phyloP scores from a whole-genome alignment of 2,797 vertebrate genomes.

The Pantherophis vulpinus region DNA sequence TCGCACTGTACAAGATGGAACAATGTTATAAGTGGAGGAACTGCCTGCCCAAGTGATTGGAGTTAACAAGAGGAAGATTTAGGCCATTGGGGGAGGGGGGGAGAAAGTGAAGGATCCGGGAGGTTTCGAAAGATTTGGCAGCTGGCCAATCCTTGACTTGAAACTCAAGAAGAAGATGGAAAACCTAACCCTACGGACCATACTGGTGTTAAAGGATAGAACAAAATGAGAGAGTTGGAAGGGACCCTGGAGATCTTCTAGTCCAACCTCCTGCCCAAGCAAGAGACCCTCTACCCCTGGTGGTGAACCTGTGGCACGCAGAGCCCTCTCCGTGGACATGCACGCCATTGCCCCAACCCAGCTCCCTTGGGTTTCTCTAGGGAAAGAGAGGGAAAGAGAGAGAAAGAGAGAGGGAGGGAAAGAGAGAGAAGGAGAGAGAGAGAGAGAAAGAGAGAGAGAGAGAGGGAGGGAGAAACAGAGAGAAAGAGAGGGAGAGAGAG shows the following conservation, averaged over 20 bases:
- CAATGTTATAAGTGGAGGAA: slow-evolving; percentile 11
- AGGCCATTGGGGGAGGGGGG: neutral
- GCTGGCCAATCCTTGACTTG: neutral
- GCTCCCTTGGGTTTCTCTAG: too few relatives aligned
- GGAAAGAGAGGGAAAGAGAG: too few relatives aligned
- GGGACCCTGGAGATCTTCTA: neutral
- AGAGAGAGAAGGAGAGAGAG: too few relatives aligned
- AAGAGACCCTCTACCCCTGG: neutral
- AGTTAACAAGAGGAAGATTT: slow-evolving; percentile 22
- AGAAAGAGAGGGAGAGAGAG: too few relatives aligned
- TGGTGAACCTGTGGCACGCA: too few relatives aligned
- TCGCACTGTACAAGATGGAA: slow-evolving; percentile 25
- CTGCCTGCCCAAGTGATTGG: slow-evolving; percentile 33
- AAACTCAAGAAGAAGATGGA: neutral
- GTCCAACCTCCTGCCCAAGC: neutral
- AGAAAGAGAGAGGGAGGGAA: too few relatives aligned
- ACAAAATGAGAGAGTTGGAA: neutral
- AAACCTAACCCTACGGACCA: neutral
- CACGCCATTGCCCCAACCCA: too few relatives aligned
- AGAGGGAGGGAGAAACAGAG: too few relatives aligned
- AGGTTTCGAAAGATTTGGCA: neutral
- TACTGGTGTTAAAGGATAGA: neutral
- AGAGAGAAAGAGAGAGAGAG: too few relatives aligned
- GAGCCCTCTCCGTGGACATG: too few relatives aligned
- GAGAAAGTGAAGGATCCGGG: neutral